A percentile compares a stretch with the other conserved stretches of the same genome.
These are phyloP conservation scores for Carpatolechia fugitivella DNA, from an alignment of 2,888 invertebrate genomes.

Conservation along the genomic window DNA sequence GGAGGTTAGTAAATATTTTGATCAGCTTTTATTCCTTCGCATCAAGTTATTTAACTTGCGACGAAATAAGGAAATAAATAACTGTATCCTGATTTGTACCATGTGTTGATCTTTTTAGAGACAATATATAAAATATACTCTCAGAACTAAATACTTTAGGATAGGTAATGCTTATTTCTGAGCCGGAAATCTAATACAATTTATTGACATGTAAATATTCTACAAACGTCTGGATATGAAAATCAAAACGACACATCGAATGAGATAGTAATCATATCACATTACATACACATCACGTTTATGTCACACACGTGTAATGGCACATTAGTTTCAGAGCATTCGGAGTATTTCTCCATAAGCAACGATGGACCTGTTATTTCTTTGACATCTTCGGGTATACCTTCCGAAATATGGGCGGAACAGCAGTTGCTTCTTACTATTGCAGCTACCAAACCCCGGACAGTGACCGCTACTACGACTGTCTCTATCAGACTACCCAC, in stretches of 20 bases:
- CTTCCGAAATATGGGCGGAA: constrained; percentile 21
- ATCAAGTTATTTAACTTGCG: no score
- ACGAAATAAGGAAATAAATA: no score
- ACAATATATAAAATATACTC: no score
- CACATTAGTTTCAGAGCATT: constrained; percentile 39
- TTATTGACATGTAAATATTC: no score
- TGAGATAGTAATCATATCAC: neutral
- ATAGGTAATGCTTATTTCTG: no score
- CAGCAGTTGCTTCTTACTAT: constrained; percentile 32
- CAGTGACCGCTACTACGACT: constrained; percentile 37
- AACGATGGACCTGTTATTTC: constrained; percentile 30
- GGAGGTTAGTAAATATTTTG: constrained; percentile 51
- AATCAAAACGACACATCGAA: neutral
- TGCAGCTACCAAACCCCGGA: constrained; percentile 34
- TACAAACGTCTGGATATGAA: constrained; percentile 1
- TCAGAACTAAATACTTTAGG: no score
- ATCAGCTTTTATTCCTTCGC: neutral
- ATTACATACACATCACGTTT: neutral
- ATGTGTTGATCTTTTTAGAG: no score
- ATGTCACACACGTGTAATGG: neutral
- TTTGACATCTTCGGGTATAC: constrained; percentile 26
- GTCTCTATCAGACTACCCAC: constrained; percentile 34
- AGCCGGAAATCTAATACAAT: no score
- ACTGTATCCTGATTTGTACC: no score
- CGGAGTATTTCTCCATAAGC: constrained; percentile 32